Base-by-base conservation (phyloP, 2,888 invertebrate species). In the Spisula subtruncata region DNA sequence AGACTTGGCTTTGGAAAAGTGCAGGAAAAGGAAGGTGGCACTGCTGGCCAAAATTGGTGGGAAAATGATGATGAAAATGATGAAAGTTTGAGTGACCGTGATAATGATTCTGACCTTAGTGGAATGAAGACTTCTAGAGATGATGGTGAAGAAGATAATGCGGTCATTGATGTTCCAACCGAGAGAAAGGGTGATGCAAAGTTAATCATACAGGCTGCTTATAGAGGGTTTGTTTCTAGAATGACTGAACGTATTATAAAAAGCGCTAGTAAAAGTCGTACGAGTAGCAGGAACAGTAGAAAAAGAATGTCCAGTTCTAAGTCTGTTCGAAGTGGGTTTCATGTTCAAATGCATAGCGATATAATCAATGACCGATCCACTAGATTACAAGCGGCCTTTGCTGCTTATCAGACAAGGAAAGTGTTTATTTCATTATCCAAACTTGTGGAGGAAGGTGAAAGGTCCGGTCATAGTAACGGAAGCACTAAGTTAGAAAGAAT, bases 301-400 rank as follows among this genome's bases (percentile, higher is more conserved):
- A 20, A 51, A 29, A 83, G 56, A 54, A 82, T 29, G 32, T 35
- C 56, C 41, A 87, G 54, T 83, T 75, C 32, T 41, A 48, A 41
- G 8, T 83, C 83, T 46, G 81, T 35, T 54, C 83, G 81, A 75
- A 87, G 54, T 46, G 82, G 75, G 0, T 84, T 87, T 29, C 89
- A 91, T 89, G 91, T 91, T 20, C 87, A 89, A 75, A 89, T 91
- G 91, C 89, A 87, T 51, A 91, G 91, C 86, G 85, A 86, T 60
- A 88, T 88, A 2, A 81, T 91, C 16, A 81, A 83, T 46, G 51
- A 89, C 8, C 83, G 90, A 75, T 90, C 84, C 18, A 89, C 91
- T 35, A 71, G 81, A 14, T 81, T 92, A 32, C 92, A 92, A 66
- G 92, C 92, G 35, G 92, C 92, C 12, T 91, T 92, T 92, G 86